These are phyloP conservation scores for Ormyrus pomaceus DNA, from an alignment of 2,888 invertebrate genomes.

Conservation along the genomic window DNA sequence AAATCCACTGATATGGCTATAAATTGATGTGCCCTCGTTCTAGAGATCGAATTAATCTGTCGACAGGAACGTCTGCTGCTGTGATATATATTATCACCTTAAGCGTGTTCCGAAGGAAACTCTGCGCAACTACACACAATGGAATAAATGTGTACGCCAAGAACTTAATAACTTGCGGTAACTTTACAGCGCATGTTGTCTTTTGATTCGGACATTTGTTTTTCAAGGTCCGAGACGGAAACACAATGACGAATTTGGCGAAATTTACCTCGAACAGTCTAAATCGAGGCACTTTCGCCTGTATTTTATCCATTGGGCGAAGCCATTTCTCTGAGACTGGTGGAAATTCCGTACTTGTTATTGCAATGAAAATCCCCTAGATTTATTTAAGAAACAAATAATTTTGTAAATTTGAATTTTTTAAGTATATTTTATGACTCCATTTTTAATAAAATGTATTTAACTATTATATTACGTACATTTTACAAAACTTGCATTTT, in stretches of 20 bases:
- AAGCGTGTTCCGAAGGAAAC: slow-evolving; percentile 23
- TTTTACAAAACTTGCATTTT: background rate
- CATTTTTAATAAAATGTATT: background rate
- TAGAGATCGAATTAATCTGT: background rate
- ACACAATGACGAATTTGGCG: background rate
- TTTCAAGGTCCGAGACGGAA: background rate
- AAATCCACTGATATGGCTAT: background rate
- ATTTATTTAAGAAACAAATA: background rate
- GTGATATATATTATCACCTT: slow-evolving; percentile 28
- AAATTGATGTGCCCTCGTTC: background rate
- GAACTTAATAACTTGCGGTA: slow-evolving; percentile 2
- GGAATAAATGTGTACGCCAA: background rate
- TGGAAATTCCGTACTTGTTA: slow-evolving; percentile 27
- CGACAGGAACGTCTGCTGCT: slow-evolving; percentile 11
- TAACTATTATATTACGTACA: no score
- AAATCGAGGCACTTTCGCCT: slow-evolving; percentile 42
- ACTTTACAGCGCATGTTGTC: background rate
- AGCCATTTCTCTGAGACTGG: slow-evolving; percentile 50
- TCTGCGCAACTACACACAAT: background rate
- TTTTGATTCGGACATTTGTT: slow-evolving; percentile 13
- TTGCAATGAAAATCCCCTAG: slow-evolving; percentile 35
- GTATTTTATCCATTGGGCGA: slow-evolving; percentile 46
- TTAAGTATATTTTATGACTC: background rate
- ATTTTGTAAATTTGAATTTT: background rate
- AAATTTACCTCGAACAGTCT: slow-evolving; percentile 9